Evolutionary conservation across 2,113 vertebrate genomes (phyloP), one percentile per base, ranked within the genome.

Genomic region (Okapia johnstoni): DNA sequence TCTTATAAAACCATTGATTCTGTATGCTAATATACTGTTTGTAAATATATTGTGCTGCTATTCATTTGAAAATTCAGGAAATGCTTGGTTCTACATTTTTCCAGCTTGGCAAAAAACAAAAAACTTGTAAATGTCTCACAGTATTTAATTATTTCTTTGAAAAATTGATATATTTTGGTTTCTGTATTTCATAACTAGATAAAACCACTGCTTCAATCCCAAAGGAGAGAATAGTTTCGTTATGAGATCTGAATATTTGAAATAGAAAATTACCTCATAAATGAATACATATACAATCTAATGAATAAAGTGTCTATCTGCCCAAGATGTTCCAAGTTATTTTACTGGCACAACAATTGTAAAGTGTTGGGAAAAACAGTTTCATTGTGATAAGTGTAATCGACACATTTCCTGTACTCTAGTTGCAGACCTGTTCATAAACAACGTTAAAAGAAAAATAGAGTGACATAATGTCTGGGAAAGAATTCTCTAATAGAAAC

Each of bases 401-500:
- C 50, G 93, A 93, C 88, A 97, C 43, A 88, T 95, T 97, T 97
- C 89, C 93, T 97, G 88, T 87, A 48, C 43, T 55, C 43, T 77
- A 86, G 90, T 87, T 93, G 48, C 54, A 97, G 97, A 94, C 83
- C 93, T 97, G 28, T 91, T 98, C 88, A 66, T 61, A 97, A 96
- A 88, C 81, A 94, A 66, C 52, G 17, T 73, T 97, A 80, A 95
- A 97, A 98, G 80, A 94, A 96, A 97, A 97, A 97, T 85, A 96
- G 93, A 94, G 79, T 98, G 96, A 96, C 83, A 88, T 97, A 94
- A 98, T 97, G 93, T 98, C 96, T 98, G 88, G 85, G 81, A 94
- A 94, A 85, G 85, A 90, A 95, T 96, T 96, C 54, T 88, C 90
- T 96, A 90, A 84, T 76, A 97, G 66, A 94, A 98, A 81, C 54